Base-by-base conservation (phyloP, 2,888 invertebrate species). In the Ectemnius cavifrons region DNA sequence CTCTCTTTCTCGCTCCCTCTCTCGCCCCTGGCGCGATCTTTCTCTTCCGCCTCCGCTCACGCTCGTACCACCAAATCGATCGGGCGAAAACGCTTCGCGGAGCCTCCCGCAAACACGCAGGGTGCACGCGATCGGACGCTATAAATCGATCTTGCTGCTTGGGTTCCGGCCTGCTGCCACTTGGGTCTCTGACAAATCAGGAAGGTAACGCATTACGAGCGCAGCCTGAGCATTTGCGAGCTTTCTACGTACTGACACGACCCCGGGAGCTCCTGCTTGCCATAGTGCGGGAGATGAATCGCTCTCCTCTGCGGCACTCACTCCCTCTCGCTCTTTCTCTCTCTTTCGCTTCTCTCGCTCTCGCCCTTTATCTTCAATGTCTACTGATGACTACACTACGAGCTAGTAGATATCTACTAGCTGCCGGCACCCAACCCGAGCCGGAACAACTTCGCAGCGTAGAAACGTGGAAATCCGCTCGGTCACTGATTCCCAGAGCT, bases 221-320 rank as follows among this genome's bases (percentile, higher is more conserved):
- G 37, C 13, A 62, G 18, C 57, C 14, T n/a, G 1, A n/a, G 16
- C n/a, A 49, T 75, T 69, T 73, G 73, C 73, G 73, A 75, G 75
- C 60, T 73, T 11, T 37, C 37, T 61, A 57, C 45, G 23, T 23
- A 27, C 49, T 52, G 49, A 49, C 11, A 18, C 28, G 46, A 20
- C 52, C 64, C 70, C 45, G 58, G 67, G 57, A 23, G 20, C 27
- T 47, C 27, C 58, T 28, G 20, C 63, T 75, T 76, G 64, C 52
- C 75, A 75, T 75, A 28, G 63, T 63, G 68, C 11, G 37, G 11
- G 37, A 37, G 37, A 37, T 6, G 37, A 37, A 37, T 37, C 37
- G 37, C 37, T 6, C 8, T 6, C 5, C 37, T 37, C 37, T 37
- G 37, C 37, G 11, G 23, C 23, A 23, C 23, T 64, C 57, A 56